A percentile compares a stretch with the other conserved stretches of the same genome.
Evolutionary conservation across 1,140 invertebrate species (phyloP).

Genomic region (Lasaia peninsularis): DNA sequence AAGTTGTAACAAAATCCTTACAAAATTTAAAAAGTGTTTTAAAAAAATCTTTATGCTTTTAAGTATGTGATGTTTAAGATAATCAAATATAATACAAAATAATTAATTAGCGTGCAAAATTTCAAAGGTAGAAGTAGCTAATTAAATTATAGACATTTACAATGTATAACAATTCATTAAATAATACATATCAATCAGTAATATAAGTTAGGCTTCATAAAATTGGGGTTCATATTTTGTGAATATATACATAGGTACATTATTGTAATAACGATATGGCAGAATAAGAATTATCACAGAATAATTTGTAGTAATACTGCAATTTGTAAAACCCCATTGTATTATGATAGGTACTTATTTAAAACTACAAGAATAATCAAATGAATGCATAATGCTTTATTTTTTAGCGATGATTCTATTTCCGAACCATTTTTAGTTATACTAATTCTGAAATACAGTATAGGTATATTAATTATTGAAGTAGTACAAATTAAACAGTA

Average conservation of each 20-base stretch:
- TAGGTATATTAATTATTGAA: too few relatives aligned
- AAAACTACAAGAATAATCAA: neutral
- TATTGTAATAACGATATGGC: slow-evolving; percentile 11
- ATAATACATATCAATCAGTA: neutral
- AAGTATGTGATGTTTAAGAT: slow-evolving; percentile 1
- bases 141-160: neutral
- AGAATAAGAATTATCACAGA: slow-evolving; percentile 22
- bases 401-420: too few relatives aligned
- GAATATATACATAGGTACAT: neutral
- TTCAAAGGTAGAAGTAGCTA: neutral
- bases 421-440: too few relatives aligned
- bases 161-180: neutral
- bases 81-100: neutral
- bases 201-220: slow-evolving; percentile 15
- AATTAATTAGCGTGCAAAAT: neutral
- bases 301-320: slow-evolving; percentile 11
- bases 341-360: neutral
- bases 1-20: slow-evolving; percentile 2
- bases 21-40: neutral
- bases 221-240: slow-evolving; percentile 8
- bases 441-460: too few relatives aligned
- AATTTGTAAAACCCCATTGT: slow-evolving; percentile 3
- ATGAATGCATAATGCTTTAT: neutral
- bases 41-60: slow-evolving; percentile 6
- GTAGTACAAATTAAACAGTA: slow-evolving; percentile 1